A percentile compares a stretch with the other conserved stretches of the same genome.
Evolutionary conservation across 1,140 invertebrate species (phyloP).

Genomic region (Zaprionus inermis): DNA sequence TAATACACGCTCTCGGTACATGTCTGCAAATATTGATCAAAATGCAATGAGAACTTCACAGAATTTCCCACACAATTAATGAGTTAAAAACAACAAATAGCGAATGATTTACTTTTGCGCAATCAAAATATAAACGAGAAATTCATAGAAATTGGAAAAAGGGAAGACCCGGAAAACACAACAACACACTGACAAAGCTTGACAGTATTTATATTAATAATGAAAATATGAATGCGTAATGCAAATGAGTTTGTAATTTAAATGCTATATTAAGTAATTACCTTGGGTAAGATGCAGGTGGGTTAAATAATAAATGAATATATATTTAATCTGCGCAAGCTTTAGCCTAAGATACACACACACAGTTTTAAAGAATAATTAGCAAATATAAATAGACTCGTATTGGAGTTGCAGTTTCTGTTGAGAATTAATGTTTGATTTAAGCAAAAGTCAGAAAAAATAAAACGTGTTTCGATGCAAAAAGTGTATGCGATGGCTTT

Average conservation of each 20-base stretch:
- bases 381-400: conserved; percentile 51
- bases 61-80: conserved; percentile 38
- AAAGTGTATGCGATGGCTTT: conserved; percentile 27
- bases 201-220: conserved; percentile 61
- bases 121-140: conserved; percentile 7
- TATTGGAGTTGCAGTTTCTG: conserved; percentile 51
- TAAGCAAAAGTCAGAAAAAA: conserved; percentile 35
- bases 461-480: conserved; percentile 42
- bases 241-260: conserved; percentile 72
- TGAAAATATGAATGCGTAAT: conserved; percentile 37
- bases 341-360: conserved; percentile 60
- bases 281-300: conserved; percentile 30
- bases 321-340: conserved; percentile 40
- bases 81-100: conserved; percentile 38
- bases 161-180: not conserved
- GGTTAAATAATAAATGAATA: conserved; percentile 38
- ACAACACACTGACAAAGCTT: conserved; percentile 49
- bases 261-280: conserved; percentile 69
- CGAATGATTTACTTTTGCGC: conserved; percentile 34
- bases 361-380: conserved; percentile 29
- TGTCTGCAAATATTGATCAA: conserved; percentile 57
- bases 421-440: conserved; percentile 22
- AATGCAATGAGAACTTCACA: conserved; percentile 43
- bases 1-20: conserved; percentile 37
- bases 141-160: not conserved